Percentiles rank a stretch among this genome's conserved stretches.
phyloP scores from a whole-genome alignment of 1,140 invertebrate species.

The Aphelenchoides fujianensis region DNA sequence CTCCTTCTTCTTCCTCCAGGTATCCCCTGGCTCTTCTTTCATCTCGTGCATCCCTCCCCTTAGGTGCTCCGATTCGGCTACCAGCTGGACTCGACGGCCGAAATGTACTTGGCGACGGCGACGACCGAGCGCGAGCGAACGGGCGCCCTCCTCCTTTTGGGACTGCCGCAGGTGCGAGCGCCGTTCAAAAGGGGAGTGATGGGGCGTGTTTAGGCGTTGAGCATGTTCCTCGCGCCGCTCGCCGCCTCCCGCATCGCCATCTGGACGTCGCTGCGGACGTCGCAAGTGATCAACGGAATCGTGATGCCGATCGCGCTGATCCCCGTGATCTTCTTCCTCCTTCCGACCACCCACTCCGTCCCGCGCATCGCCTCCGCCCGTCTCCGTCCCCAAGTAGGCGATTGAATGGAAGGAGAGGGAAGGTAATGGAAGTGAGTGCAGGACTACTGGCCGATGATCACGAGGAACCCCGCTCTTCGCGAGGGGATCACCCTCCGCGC shows the following conservation, averaged over 20 bases:
- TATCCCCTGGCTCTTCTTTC: conserved; percentile 29
- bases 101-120: conserved; percentile 61
- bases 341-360: conserved; percentile 59
- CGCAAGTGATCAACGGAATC: conserved; percentile 54
- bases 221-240: conserved; percentile 28
- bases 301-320: conserved; percentile 47
- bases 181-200: neutral
- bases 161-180: conserved; percentile 52
- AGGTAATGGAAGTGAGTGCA: conserved; percentile 18
- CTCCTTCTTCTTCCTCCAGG: conserved; percentile 58
- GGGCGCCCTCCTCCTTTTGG: conserved; percentile 57
- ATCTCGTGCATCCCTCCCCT: neutral
- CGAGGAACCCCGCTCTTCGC: conserved; percentile 51
- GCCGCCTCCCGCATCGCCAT: conserved; percentile 55
- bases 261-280: conserved; percentile 53
- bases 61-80: conserved; percentile 58
- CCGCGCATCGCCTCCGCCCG: conserved; percentile 55
- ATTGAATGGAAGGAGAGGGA: conserved; percentile 9
- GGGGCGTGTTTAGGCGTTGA: neutral
- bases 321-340: conserved; percentile 56
- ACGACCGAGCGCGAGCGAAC: conserved; percentile 61
- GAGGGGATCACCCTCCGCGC: conserved; percentile 56
- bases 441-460: conserved; percentile 62
- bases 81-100: conserved; percentile 58
- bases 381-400: conserved; percentile 52